Evolutionary conservation across 2,888 invertebrate species (phyloP), one percentile per base, ranked within the genome.

Genomic region (Ypsolopha scabrella): DNA sequence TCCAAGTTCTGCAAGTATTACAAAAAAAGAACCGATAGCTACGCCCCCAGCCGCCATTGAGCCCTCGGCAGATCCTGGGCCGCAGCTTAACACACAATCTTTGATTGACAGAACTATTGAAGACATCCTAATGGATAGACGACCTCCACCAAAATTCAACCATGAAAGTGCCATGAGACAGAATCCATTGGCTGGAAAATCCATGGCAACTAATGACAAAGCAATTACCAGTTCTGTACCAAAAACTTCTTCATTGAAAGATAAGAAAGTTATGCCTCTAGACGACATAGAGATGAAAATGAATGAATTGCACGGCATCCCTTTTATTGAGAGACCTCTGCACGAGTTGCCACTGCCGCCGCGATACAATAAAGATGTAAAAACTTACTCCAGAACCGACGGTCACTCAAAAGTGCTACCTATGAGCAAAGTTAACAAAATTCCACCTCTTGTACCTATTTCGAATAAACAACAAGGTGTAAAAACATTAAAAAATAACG

Each of bases 271-370:
- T 35, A 63, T 68, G 24, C 55, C 67, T 6, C 60, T 81, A 45
- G 81, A 85, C 56, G 80, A 75, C 44, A 80, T 86, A 53, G 85
- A 86, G 70, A 79, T 72, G 69, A 78, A 83, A 64, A 85, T 86
- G 85, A 85, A 83, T 54, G 85, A 85, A 60, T 62, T 85, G 51
- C 86, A 86, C 55, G 86, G 86, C 11, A 80, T 82, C 39, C 78
- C 79, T 36, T 78, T 76, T 53, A 70, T 77, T 10, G 81, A 81
- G 59, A 65, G 77, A 57, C 77, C 80, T 33, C 62, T 69, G 2
- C 75, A 80, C 58, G 77, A 81, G 60, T 58, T 75, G 43, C 74
- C 78, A 9, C 63, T 70, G 24, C 54, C 61, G 68, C 37, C 58
- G 6, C 41, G 51, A 35, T 48, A 58, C 38, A 67, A 65, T 51